Conservation (phyloP, 2,797 vertebrate species). For the Neosilurus mollespiculum region DNA sequence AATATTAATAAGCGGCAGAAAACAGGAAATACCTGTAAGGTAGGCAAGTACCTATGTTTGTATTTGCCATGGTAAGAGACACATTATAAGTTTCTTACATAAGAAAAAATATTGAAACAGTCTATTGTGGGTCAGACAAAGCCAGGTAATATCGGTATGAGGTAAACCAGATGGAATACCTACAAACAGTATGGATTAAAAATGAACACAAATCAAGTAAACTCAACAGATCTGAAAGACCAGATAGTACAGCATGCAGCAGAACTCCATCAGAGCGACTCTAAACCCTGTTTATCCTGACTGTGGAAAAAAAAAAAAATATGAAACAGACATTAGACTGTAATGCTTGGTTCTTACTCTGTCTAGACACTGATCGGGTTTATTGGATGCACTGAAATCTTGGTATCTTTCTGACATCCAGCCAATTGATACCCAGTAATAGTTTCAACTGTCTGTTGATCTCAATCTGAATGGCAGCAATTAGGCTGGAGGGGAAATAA, state of each 20-base stretch:
- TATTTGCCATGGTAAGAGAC: not conserved
- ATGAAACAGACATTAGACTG: not conserved
- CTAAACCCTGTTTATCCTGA: not conserved
- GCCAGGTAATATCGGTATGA: not conserved
- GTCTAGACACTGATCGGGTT: not conserved
- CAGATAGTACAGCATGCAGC: not conserved
- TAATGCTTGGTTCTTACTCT: not conserved
- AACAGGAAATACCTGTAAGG: not conserved
- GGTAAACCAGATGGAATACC: conserved; percentile 46
- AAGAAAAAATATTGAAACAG: too few relatives aligned
- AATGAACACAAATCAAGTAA: not conserved
- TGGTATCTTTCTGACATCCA: not conserved
- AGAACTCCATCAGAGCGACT: not conserved
- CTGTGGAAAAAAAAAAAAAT: not conserved
- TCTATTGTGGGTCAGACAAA: too few relatives aligned
- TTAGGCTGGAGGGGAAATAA: not conserved
- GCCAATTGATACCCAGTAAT: not conserved
- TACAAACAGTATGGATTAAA: conserved; percentile 25
- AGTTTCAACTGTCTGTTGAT: not conserved
- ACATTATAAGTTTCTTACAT: not conserved
- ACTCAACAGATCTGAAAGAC: not conserved
- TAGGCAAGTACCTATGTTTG: not conserved
- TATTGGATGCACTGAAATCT: not conserved
- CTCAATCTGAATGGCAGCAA: not conserved
- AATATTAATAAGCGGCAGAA: not conserved